Conservation (phyloP, 2,113 vertebrate genomes). For the Cyprinodon variegatus region DNA sequence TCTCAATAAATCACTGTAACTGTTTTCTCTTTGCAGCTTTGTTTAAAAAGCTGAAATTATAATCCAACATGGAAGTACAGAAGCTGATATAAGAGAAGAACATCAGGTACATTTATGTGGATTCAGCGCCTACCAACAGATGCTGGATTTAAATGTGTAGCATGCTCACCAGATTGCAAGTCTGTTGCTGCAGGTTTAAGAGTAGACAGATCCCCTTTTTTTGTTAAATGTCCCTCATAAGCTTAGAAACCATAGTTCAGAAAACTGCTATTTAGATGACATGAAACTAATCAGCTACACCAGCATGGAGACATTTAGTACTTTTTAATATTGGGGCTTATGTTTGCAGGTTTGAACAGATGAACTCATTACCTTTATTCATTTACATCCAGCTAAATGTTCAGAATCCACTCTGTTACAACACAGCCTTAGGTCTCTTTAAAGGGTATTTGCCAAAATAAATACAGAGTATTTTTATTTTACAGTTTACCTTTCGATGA, state of each 20-base stretch:
- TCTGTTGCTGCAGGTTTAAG: slow-evolving; percentile 11
- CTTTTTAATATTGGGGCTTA: slow-evolving; percentile 1
- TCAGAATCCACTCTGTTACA: neutral
- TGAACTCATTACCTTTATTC: slow-evolving; percentile 3
- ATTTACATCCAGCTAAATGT: neutral
- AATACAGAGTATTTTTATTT: neutral
- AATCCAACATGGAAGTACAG: slow-evolving; percentile 4
- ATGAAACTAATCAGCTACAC: neutral
- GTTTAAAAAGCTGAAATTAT: slow-evolving; percentile 14
- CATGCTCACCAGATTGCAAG: neutral
- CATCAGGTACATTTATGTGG: slow-evolving; percentile 5
- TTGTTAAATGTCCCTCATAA: neutral
- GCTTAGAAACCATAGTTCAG: neutral
- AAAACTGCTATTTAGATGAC: neutral
- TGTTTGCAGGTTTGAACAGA: slow-evolving; percentile 13
- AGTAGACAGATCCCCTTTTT: slow-evolving; percentile 5
- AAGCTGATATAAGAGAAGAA: slow-evolving; percentile 3
- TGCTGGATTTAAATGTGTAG: slow-evolving; percentile 19
- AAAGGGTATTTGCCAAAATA: neutral
- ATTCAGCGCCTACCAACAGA: slow-evolving; percentile 15
- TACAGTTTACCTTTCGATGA: neutral
- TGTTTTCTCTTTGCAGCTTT: too few species aligned
- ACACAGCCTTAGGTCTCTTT: neutral
- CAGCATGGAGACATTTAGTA: slow-evolving; percentile 1
- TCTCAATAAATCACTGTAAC: neutral